Percentiles rank a stretch among this genome's conserved stretches.
These are phyloP conservation scores for Nylanderia fulva DNA, from an alignment of 1,140 invertebrate species.

Conservation along the genomic window DNA sequence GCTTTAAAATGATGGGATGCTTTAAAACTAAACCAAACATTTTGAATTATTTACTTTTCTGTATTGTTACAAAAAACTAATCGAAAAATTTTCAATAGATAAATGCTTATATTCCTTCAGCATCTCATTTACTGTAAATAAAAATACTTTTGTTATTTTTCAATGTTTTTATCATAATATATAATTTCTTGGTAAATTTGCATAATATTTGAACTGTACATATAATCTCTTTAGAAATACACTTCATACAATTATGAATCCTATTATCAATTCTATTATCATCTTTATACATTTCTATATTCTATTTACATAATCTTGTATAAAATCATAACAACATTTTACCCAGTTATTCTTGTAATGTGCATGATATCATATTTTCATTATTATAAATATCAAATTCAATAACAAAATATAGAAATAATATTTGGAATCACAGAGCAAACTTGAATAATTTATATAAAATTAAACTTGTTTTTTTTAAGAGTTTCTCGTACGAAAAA, in stretches of 20 bases:
- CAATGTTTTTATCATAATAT: background rate
- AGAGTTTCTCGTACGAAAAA: too few species aligned
- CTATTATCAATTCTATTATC: too few species aligned
- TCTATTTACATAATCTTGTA: background rate
- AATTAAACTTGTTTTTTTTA: too few species aligned
- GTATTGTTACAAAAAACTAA: background rate
- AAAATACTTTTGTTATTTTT: background rate
- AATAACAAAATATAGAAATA: background rate
- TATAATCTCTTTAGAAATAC: background rate
- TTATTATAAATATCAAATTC: background rate
- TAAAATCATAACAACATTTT: background rate
- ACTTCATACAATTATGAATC: background rate
- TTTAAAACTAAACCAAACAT: slow-evolving; percentile 31
- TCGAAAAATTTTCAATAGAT: background rate
- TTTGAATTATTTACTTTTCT: background rate
- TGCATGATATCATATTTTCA: background rate
- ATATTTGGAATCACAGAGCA: background rate
- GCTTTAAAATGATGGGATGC: background rate
- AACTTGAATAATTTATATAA: background rate
- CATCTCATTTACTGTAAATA: slow-evolving; percentile 2
- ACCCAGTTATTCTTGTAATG: background rate
- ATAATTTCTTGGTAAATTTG: background rate
- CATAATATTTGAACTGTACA: too few species aligned
- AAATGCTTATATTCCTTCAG: slow-evolving; percentile 15
- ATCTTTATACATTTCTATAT: background rate